Conservation (phyloP, 2,888 invertebrate species). For the Parnassius mnemosyne region DNA sequence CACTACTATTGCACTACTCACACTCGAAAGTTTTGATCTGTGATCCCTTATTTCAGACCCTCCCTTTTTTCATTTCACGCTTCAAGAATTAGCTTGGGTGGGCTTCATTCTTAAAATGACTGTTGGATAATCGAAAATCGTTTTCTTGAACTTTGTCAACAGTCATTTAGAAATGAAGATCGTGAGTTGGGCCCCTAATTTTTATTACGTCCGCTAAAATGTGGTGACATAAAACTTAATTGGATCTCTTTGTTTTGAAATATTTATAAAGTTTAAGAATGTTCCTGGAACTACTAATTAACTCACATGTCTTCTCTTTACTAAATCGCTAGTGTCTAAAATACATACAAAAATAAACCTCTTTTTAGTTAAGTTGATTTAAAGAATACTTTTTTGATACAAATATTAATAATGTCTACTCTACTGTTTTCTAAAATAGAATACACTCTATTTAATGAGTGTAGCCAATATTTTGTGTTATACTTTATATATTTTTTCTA, state of each 20-base stretch:
- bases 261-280: neutral
- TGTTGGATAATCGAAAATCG: conserved; percentile 55
- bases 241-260: neutral
- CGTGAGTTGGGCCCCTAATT: conserved; percentile 36
- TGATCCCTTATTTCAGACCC: conserved; percentile 25
- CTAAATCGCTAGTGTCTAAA: no score
- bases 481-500: no score
- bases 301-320: no score
- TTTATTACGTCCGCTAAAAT: conserved; percentile 10
- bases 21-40: neutral
- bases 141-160: conserved; percentile 42
- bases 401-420: no score
- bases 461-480: no score
- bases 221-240: conserved; percentile 11
- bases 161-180: conserved; percentile 23
- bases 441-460: no score
- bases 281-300: conserved; percentile 1
- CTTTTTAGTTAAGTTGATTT: no score
- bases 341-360: no score
- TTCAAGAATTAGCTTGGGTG: conserved; percentile 34
- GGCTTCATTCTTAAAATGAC: conserved; percentile 36
- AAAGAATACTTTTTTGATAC: no score
- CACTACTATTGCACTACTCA: neutral
- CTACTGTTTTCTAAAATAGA: no score
- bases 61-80: conserved; percentile 32